Percentiles rank a stretch among this genome's conserved stretches.
These are phyloP conservation scores for Poecilia latipinna DNA, from an alignment of 2,113 vertebrate genomes.

Conservation along the genomic window DNA sequence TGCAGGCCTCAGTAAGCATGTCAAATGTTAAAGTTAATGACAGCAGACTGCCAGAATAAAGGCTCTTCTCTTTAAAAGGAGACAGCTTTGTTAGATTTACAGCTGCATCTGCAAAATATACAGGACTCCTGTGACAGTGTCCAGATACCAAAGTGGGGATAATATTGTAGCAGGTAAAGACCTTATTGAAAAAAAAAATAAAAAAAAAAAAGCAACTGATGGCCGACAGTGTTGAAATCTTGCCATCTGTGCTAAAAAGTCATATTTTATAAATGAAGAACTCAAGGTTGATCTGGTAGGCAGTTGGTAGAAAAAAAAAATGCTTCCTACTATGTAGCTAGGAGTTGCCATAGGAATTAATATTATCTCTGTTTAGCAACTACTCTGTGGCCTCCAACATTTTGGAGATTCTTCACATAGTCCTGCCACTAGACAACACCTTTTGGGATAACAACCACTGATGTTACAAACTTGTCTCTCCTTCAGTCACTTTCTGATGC, in stretches of 20 bases:
- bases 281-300: not conserved
- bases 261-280: not conserved
- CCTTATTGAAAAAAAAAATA: not conserved
- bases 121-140: not conserved
- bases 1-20: not conserved
- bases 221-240: constrained; percentile 34
- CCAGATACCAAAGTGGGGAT: not conserved
- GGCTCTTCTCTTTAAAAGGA: not conserved
- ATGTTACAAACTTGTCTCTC: constrained; percentile 41
- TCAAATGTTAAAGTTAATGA: not conserved
- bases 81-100: not conserved
- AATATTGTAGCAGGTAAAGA: too few relatives aligned
- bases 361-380: constrained; percentile 59
- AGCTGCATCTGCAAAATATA: not conserved
- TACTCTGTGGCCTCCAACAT: constrained; percentile 62
- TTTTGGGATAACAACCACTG: constrained; percentile 40
- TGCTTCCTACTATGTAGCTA: not conserved
- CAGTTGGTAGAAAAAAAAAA: not conserved
- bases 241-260: constrained; percentile 17
- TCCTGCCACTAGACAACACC: constrained; percentile 36
- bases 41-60: not conserved
- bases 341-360: constrained; percentile 65
- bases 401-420: constrained; percentile 72
- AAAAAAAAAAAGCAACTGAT: not conserved
- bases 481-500: constrained; percentile 1